Base-by-base conservation (phyloP, 2,113 vertebrate genomes). In the Electrona antarctica region DNA sequence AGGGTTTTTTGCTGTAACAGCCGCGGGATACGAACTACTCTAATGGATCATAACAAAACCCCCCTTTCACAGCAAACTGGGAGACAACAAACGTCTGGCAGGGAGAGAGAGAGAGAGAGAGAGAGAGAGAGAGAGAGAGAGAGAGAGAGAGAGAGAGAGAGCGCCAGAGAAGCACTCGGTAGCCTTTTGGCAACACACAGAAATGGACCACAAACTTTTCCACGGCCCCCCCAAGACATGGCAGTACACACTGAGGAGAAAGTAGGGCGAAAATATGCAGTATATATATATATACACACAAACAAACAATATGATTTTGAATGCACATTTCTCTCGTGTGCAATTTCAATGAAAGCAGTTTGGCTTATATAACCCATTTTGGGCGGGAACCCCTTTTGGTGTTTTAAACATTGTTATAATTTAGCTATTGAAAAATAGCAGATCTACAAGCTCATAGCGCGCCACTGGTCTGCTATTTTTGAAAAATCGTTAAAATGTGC, bases 41-140 rank as follows among this genome's bases (percentile, higher is more conserved):
- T 90, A 92, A 91, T 89, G 85, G 88, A 79, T 82, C 51, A 60
- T 11, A 72, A 84, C 77, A 84, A 89, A 89, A 79, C 48, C 14
- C n/a, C 47, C 69, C 33, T 82, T 71, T 83, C 65, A 78, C 67
- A 77, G 70, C 68, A 2, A 69, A 29, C 58, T 67, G 63, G 75
- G 75, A 64, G 81, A 87, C 83, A 80, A 85, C 77, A 67, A 41
- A 41, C 3, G 8, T 80, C 59, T 66, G 78, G 72, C 33, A 41
- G 33, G 2, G 33, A 41, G 33, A 41, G 33, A 41, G 33, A 57
- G 64, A 70, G 33, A 41, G 33, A 41, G 5, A 21, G 21, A 21
- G 21, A 21, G 21, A 21, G 21, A 21, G 21, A 21, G 21, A 21
- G 21, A 21, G n/a, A n/a, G 33, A 41, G 33, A 41, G 33, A 41